A percentile compares a stretch with the other conserved stretches of the same genome.
Conservation (phyloP, 2,113 vertebrate species). For the Microcebus lehilahytsara region DNA sequence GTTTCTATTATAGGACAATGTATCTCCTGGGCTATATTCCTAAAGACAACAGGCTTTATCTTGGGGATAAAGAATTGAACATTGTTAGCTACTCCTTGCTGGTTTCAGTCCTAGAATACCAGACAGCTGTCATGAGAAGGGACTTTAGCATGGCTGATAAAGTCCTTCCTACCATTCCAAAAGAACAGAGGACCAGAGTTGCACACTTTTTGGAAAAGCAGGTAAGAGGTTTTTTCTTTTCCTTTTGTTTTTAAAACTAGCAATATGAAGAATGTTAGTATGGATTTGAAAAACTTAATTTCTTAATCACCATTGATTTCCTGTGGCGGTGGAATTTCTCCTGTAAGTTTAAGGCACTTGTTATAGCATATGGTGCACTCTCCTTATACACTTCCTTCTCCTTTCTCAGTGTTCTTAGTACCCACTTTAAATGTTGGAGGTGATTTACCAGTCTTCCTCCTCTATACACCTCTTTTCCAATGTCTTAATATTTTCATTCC, state of each 20-base stretch:
- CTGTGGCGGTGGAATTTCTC: background rate
- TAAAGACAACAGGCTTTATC: slow-evolving; percentile 97
- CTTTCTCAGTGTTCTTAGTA: background rate
- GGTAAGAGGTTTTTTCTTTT: slow-evolving; percentile 78
- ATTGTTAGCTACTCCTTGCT: slow-evolving; percentile 97
- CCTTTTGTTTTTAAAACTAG: background rate
- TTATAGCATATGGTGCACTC: background rate
- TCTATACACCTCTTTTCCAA: background rate
- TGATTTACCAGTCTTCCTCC: background rate
- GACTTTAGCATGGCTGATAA: slow-evolving; percentile 99
- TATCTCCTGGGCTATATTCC: slow-evolving; percentile 99
- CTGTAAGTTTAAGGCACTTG: background rate
- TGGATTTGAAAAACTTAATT: background rate
- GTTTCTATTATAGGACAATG: slow-evolving; percentile 90
- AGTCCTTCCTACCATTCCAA: slow-evolving; percentile 98
- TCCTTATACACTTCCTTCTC: background rate
- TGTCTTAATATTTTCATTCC: slow-evolving; percentile 26
- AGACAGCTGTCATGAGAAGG: slow-evolving; percentile 98
- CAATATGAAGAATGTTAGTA: background rate
- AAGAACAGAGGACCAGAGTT: slow-evolving; percentile 97
- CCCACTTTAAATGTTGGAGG: background rate
- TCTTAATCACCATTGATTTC: background rate
- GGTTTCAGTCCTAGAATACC: slow-evolving; percentile 97
- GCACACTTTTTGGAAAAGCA: slow-evolving; percentile 99
- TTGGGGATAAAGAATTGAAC: slow-evolving; percentile 98